Evolutionary conservation across 1,140 invertebrate genomes (phyloP), one percentile per base, ranked within the genome.

Genomic region (Laodelphax striatellus): DNA sequence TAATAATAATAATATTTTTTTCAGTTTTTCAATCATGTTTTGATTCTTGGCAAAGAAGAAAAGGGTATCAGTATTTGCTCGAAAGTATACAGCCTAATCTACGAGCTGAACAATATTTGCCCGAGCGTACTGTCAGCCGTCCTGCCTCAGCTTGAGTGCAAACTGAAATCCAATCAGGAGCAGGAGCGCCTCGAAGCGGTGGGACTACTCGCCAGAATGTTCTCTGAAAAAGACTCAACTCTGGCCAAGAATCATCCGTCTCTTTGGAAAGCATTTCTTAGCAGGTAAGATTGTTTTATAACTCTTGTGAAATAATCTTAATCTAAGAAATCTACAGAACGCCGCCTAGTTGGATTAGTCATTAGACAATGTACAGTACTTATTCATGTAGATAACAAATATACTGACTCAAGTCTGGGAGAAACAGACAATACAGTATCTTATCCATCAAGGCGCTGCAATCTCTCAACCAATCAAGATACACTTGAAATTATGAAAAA

Each of bases 61-160:
- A 86, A 85, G 66, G 83, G 80, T 58, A 76, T 92, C 28, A 77
- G 82, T 63, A 93, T 93, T 65, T 86, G 84, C 62, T 79, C 79
- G 58, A 92, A 93, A 78, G 87, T 97, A 28, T 97, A 95, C 73
- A 94, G 97, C 73, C 78, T 98, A 55, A 97, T 98, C 65, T 97
- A 97, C 73, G 94, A 98, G 74, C 74, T 98, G 62, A 94, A 98
- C 75, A 85, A 91, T 69, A 96, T 97, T 65, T 94, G 92, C 71
- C 88, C 94, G 0, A 85, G 82, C 68, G 84, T 98, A 21, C 75
- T 98, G 56, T 71, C 91, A 19, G 84, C 91, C 13, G 92, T 97
- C 19, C 75, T 98, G 55, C 95, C 95, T 0, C 94, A 97, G 71
- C 76, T 98, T 19, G 94, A 97, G 69, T 96, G 94, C 70, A 92